These are phyloP conservation scores for Marmota monax DNA, from an alignment of 2,113 vertebrate species.

Conservation along the genomic window DNA sequence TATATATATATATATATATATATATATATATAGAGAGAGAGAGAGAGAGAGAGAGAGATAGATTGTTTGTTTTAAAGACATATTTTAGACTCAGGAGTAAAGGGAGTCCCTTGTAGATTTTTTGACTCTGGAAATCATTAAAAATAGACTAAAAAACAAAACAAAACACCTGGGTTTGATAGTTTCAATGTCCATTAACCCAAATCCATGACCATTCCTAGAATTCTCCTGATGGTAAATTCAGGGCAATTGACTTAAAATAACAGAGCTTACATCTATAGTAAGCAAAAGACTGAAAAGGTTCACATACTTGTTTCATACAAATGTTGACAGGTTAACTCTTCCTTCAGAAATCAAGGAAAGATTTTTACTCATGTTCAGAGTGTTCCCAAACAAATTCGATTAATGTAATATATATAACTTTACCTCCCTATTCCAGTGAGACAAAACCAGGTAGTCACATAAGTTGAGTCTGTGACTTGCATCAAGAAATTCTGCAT, in stretches of 20 bases:
- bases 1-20: too few species aligned
- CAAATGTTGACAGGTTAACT: neutral
- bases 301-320: neutral
- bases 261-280: neutral
- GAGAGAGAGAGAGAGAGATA: too few species aligned
- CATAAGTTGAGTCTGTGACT: neutral
- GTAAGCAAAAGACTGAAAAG: neutral
- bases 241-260: conserved; percentile 6
- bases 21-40: too few species aligned
- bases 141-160: neutral
- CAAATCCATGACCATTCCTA: neutral
- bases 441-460: neutral
- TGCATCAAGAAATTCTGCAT: neutral
- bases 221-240: neutral
- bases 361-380: neutral
- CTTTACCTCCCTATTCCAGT: neutral
- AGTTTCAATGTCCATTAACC: conserved; percentile 15
- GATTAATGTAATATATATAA: too few species aligned
- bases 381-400: neutral
- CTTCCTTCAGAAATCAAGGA: conserved; percentile 19
- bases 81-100: neutral
- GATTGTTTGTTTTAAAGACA: neutral
- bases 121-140: neutral
- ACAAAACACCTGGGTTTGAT: neutral
- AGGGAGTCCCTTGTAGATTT: neutral